Evolutionary conservation across 2,888 invertebrate genomes (phyloP).

Genomic region (Rapana venosa): DNA sequence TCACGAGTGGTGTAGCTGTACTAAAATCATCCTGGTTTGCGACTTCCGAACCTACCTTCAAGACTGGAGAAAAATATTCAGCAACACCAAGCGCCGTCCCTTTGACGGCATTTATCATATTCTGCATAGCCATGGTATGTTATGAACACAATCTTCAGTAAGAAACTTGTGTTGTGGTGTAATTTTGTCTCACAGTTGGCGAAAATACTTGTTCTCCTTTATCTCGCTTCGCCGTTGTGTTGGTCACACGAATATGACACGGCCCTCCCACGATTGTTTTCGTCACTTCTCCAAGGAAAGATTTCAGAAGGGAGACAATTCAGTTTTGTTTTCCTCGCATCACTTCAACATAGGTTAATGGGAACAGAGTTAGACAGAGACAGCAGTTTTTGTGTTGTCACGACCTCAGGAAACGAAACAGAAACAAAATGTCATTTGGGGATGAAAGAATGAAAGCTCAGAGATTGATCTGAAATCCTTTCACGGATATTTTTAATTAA

Average conservation of each 20-base stretch:
- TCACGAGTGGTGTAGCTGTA: too few species aligned
- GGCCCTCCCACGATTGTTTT: slow-evolving; percentile 39
- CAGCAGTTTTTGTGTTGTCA: too few species aligned
- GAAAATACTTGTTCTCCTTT: not conserved
- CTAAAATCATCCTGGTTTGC: not conserved
- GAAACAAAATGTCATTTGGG: too few species aligned
- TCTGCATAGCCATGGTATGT: slow-evolving; percentile 86
- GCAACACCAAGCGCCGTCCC: slow-evolving; percentile 97
- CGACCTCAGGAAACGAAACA: too few species aligned
- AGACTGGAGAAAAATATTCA: slow-evolving; percentile 95
- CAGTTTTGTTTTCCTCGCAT: not conserved
- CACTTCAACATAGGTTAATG: too few species aligned
- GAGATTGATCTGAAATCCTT: too few species aligned
- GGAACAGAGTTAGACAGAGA: too few species aligned
- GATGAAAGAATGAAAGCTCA: too few species aligned
- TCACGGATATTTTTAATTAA: too few species aligned
- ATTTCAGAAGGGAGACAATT: slow-evolving; percentile 3
- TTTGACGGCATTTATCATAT: slow-evolving; percentile 95
- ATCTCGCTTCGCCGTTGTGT: not conserved
- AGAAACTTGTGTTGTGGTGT: not conserved
- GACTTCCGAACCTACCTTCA: slow-evolving; percentile 85
- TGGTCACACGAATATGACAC: slow-evolving; percentile 45
- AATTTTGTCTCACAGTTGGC: not conserved
- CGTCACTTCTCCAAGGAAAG: slow-evolving; percentile 20
- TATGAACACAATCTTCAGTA: not conserved